Percentiles rank a stretch among this genome's conserved stretches.
Conservation (phyloP, 2,113 vertebrate species). For the Sitta europaea region DNA sequence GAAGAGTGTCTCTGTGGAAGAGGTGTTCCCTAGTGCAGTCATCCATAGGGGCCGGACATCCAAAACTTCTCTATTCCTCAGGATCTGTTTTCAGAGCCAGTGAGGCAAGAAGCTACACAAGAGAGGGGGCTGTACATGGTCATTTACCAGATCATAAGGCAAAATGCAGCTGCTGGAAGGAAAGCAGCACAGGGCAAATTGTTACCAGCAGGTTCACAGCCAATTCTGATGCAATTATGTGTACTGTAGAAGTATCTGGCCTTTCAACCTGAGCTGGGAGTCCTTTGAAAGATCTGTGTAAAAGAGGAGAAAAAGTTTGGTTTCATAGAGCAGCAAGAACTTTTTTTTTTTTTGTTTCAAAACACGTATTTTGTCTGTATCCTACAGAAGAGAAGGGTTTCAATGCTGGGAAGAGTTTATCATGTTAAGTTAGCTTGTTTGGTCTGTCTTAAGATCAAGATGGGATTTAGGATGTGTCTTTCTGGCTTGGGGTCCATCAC, state of each 20-base stretch:
- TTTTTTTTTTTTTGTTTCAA: background rate
- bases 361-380: background rate
- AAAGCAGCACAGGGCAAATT: accelerated
- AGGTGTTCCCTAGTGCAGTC: background rate
- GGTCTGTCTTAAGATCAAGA: background rate
- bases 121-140: background rate
- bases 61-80: background rate
- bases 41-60: background rate
- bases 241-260: background rate
- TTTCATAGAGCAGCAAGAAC: background rate
- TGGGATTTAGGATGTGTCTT: background rate
- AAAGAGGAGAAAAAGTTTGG: background rate
- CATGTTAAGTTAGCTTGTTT: background rate
- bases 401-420: background rate
- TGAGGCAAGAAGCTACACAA: background rate
- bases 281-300: background rate
- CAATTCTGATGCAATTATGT: background rate
- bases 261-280: background rate
- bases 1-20: background rate
- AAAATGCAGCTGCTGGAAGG: background rate
- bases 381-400: background rate
- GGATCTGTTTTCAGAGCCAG: background rate
- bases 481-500: background rate
- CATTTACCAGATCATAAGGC: background rate
- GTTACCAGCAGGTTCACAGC: background rate